Conservation (phyloP, 2,888 invertebrate genomes). For the Elegia similella region DNA sequence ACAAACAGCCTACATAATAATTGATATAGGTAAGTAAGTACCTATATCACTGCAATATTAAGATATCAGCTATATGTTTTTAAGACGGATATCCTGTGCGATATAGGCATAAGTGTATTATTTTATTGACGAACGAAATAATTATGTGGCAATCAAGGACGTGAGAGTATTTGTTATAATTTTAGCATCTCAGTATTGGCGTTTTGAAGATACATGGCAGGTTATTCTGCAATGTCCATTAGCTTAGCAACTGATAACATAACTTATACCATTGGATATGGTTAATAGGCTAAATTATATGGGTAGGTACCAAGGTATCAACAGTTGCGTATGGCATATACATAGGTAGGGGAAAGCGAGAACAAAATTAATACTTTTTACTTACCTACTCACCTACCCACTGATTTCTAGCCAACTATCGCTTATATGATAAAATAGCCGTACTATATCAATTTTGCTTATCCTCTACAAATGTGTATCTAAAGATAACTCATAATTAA, state of each 20-base stretch:
- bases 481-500: no score
- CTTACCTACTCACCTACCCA: no score
- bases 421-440: no score
- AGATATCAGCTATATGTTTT: not conserved
- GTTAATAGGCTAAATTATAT: no score
- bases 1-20: not conserved
- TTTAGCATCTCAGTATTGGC: constrained; percentile 2
- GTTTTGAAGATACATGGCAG: not conserved
- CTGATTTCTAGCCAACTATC: no score
- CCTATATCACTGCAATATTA: not conserved
- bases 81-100: constrained; percentile 9
- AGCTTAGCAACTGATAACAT: not conserved
- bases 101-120: constrained; percentile 2
- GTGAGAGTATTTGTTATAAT: constrained; percentile 7
- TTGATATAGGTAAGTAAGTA: no score
- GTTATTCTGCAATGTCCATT: not conserved
- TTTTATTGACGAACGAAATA: constrained; percentile 8
- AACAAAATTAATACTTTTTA: no score
- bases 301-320: no score
- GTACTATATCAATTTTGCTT: no score
- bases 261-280: not conserved
- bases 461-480: no score
- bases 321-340: no score
- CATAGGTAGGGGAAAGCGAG: no score
- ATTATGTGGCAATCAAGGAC: not conserved